A percentile compares a stretch with the other conserved stretches of the same genome.
Evolutionary conservation across 1,140 invertebrate genomes (phyloP).

Genomic region (Gonatopus flavifemur): DNA sequence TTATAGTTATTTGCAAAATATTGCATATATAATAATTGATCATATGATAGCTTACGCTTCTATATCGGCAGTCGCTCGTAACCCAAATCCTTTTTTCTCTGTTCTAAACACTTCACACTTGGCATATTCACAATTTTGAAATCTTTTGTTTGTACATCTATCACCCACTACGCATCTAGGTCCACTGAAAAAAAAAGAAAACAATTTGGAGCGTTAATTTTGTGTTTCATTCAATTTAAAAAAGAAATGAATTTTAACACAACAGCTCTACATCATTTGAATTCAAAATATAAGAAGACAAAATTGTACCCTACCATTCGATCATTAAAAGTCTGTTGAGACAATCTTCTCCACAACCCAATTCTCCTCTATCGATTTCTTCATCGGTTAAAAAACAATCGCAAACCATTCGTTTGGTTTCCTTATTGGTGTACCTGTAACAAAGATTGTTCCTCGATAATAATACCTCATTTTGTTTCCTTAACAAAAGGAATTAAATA

Average conservation of each 20-base stretch:
- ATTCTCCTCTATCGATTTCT: slow-evolving; percentile 79
- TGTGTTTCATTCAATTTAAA: background rate
- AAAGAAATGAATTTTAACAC: background rate
- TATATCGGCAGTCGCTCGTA: slow-evolving; percentile 78
- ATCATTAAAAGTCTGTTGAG: slow-evolving; percentile 96
- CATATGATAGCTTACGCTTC: slow-evolving; percentile 63
- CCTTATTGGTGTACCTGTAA: slow-evolving; percentile 76
- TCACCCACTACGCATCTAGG: slow-evolving; percentile 83
- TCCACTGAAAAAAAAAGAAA: slow-evolving; percentile 67
- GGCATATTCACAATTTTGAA: slow-evolving; percentile 85
- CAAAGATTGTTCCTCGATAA: slow-evolving; percentile 26
- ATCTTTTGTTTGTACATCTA: slow-evolving; percentile 91
- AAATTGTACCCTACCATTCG: slow-evolving; percentile 95
- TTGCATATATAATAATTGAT: background rate
- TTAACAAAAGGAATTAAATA: slow-evolving; percentile 4
- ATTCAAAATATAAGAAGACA: slow-evolving; percentile 10
- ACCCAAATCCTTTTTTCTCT: slow-evolving; percentile 90
- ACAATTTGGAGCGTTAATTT: slow-evolving; percentile 1
- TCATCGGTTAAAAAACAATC: slow-evolving; percentile 91
- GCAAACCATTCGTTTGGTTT: slow-evolving; percentile 91
- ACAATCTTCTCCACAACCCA: slow-evolving; percentile 93
- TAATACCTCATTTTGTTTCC: slow-evolving; percentile 5
- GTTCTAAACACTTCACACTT: slow-evolving; percentile 87
- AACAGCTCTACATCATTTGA: background rate
- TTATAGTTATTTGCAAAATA: background rate